Conservation (phyloP, 1,140 invertebrate genomes). For the Caenorhabditis tropicalis region DNA sequence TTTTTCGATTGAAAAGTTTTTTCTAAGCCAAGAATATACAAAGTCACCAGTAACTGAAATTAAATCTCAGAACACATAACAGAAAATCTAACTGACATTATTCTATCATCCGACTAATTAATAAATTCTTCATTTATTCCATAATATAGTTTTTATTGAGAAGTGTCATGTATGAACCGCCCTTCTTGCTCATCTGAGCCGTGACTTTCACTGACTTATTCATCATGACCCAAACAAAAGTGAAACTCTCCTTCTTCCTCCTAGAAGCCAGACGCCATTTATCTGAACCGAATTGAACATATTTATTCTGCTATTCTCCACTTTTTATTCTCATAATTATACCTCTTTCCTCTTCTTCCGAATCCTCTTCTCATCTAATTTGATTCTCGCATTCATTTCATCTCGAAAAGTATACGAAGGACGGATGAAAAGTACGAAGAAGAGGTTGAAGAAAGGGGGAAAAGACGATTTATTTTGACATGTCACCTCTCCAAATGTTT, state of each 20-base stretch:
- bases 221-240: not conserved
- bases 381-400: slow-evolving; percentile 28
- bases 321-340: not conserved
- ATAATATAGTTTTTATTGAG: not conserved
- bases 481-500: not conserved
- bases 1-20: not conserved
- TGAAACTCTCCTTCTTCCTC: not conserved
- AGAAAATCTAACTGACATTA: too few species aligned
- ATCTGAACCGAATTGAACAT: not conserved
- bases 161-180: not conserved
- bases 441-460: not conserved
- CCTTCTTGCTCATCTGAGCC: not conserved
- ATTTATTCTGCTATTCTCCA: not conserved
- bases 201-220: not conserved
- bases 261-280: not conserved
- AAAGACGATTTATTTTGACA: slow-evolving; percentile 33
- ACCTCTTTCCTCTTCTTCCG: not conserved
- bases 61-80: too few species aligned
- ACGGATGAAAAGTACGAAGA: not conserved
- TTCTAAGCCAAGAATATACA: too few species aligned
- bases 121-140: not conserved
- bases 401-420: not conserved
- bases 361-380: not conserved
- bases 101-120: not conserved
- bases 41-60: too few species aligned